phyloP scores from a whole-genome alignment of 2,888 invertebrate genomes.

The Tupiocoris notatus region DNA sequence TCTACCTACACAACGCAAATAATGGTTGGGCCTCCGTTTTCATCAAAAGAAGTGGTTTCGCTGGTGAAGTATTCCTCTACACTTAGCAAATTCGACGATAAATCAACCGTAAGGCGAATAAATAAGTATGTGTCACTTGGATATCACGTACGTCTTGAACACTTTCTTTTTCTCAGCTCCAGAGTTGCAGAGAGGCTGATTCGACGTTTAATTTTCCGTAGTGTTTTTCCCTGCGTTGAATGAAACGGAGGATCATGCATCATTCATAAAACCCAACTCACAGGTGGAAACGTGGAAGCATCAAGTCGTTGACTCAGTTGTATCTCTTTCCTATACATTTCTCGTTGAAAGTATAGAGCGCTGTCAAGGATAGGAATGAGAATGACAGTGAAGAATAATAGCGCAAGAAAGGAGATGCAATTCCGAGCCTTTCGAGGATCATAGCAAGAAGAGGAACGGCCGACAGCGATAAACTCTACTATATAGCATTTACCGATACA shows the following conservation, averaged over 20 bases:
- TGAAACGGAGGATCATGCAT: slow-evolving; percentile 9
- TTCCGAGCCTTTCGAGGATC: too few relatives aligned
- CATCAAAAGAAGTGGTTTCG: not conserved
- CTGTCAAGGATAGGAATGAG: not conserved
- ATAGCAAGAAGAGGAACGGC: too few relatives aligned
- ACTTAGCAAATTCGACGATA: not conserved
- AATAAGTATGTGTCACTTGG: not conserved
- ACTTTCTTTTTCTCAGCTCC: not conserved
- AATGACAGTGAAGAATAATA: not conserved
- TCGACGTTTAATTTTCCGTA: slow-evolving; percentile 16
- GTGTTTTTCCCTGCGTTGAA: not conserved
- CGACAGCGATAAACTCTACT: too few relatives aligned
- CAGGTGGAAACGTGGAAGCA: not conserved
- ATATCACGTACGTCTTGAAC: not conserved
- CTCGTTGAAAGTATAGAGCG: not conserved
- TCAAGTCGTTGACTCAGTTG: not conserved
- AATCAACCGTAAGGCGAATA: not conserved
- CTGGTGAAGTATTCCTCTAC: not conserved
- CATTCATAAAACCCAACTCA: slow-evolving; percentile 16
- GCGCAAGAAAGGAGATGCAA: not conserved
- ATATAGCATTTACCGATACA: too few relatives aligned
- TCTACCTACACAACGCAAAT: too few relatives aligned
- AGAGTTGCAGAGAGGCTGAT: not conserved
- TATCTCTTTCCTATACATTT: not conserved
- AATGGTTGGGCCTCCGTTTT: too few relatives aligned